A percentile compares a stretch with the other conserved stretches of the same genome.
These are phyloP conservation scores for Meliscaeva auricollis DNA, from an alignment of 2,888 invertebrate species.

Conservation along the genomic window DNA sequence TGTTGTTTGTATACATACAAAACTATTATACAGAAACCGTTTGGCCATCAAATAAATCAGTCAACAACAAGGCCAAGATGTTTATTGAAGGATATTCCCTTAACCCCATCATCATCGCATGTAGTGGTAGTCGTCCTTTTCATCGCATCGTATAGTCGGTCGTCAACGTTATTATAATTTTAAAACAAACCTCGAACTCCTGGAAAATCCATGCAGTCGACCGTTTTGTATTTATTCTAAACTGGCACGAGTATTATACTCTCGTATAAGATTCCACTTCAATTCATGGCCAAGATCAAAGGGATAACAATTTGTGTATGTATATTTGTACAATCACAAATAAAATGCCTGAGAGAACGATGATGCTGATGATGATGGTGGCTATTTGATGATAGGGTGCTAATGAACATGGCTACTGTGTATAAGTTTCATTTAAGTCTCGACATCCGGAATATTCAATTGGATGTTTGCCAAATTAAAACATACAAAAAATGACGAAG, in stretches of 20 bases:
- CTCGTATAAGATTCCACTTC: slow-evolving; percentile 5
- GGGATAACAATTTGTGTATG: slow-evolving; percentile 64
- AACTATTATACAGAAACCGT: slow-evolving; percentile 4
- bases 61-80: slow-evolving; percentile 55
- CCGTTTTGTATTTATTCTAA: slow-evolving; percentile 10
- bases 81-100: slow-evolving; percentile 47
- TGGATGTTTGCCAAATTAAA: slow-evolving; percentile 59
- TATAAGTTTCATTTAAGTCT: slow-evolving; percentile 60
- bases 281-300: slow-evolving; percentile 72
- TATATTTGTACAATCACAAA: slow-evolving; percentile 42
- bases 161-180: background rate
- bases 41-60: slow-evolving; percentile 69
- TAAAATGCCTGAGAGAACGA: slow-evolving; percentile 37
- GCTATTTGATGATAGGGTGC: slow-evolving; percentile 68
- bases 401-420: slow-evolving; percentile 73
- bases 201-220: slow-evolving; percentile 15
- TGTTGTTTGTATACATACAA: slow-evolving; percentile 30
- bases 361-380: slow-evolving; percentile 58
- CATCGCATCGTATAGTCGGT: too few species aligned
- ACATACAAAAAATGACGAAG: slow-evolving; percentile 1
- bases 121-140: background rate
- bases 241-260: background rate
- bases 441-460: slow-evolving; percentile 47
- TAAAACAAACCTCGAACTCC: slow-evolving; percentile 13
- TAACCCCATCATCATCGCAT: background rate